Evolutionary conservation across 2,888 invertebrate genomes (phyloP).

Genomic region (Torymus tubicola): DNA sequence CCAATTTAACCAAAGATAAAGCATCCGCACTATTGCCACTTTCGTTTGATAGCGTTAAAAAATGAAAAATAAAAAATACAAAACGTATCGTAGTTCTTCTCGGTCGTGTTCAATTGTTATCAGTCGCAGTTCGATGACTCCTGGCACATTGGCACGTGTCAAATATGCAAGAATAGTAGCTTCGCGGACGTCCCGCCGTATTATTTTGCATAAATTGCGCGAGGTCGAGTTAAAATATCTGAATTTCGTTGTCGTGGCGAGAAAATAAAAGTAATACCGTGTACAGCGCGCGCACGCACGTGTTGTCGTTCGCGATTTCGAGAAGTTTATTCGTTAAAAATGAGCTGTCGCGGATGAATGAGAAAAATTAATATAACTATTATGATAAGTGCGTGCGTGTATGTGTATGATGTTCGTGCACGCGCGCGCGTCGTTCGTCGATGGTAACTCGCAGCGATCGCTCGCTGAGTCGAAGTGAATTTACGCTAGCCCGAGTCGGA

Average conservation of each 20-base stretch:
- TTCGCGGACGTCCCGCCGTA: conserved; percentile 16
- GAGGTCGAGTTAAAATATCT: conserved; percentile 10
- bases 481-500: conserved; percentile 16
- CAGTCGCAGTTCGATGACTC: conserved; percentile 17
- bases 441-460: conserved; percentile 59
- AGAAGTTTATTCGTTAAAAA: too few relatives aligned
- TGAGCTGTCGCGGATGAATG: too few relatives aligned
- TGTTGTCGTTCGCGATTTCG: too few relatives aligned
- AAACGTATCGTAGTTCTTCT: neutral
- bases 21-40: conserved; percentile 17
- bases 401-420: conserved; percentile 10
- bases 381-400: too few relatives aligned
- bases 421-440: conserved; percentile 58
- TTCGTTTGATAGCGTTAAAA: neutral
- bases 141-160: conserved; percentile 52
- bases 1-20: conserved; percentile 7
- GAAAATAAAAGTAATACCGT: too few relatives aligned
- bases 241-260: neutral
- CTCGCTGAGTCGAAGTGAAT: conserved; percentile 66
- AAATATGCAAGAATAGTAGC: conserved; percentile 52
- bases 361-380: too few relatives aligned
- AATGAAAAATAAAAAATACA: too few relatives aligned
- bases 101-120: neutral
- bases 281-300: too few relatives aligned
- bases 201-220: conserved; percentile 11